Percentiles rank a stretch among this genome's conserved stretches.
These are phyloP conservation scores for Sipha flava DNA, from an alignment of 1,140 invertebrate species.

Conservation along the genomic window DNA sequence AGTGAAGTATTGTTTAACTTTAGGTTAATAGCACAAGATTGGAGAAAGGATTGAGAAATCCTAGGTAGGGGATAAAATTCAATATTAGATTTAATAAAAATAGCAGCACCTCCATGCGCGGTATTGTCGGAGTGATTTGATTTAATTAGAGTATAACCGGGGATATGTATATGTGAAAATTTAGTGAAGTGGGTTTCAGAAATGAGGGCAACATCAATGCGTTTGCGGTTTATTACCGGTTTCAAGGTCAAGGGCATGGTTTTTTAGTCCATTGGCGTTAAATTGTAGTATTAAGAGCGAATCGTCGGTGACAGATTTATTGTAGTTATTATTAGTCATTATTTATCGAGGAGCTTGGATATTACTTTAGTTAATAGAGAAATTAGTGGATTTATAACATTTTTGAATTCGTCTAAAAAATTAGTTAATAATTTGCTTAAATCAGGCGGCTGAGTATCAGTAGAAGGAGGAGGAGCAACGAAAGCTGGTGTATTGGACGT, in stretches of 20 bases:
- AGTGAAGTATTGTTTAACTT: background rate
- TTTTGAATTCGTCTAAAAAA: too few species aligned
- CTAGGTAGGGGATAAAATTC: background rate
- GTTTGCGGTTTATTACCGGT: conserved; percentile 33
- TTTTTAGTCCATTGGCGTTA: conserved; percentile 36
- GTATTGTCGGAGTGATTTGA: too few species aligned
- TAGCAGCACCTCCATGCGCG: too few species aligned
- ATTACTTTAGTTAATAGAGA: too few species aligned
- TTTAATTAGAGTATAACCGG: conserved; percentile 5
- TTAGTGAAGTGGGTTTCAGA: conserved; percentile 35
- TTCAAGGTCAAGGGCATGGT: conserved; percentile 34
- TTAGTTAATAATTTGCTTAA: background rate
- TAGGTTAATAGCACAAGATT: conserved; percentile 19
- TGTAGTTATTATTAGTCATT: background rate
- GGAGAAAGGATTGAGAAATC: background rate
- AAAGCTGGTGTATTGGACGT: background rate
- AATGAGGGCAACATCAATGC: too few species aligned
- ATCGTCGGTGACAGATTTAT: background rate
- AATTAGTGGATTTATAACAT: too few species aligned
- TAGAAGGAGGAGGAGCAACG: background rate
- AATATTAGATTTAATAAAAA: too few species aligned
- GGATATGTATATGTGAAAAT: background rate
- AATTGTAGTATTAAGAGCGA: conserved; percentile 14
- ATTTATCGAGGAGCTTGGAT: conserved; percentile 21
- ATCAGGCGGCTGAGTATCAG: background rate